Percentiles rank a stretch among this genome's conserved stretches.
These are phyloP conservation scores for Rhynchomys soricoides DNA, from an alignment of 2,113 vertebrate species.

Conservation along the genomic window DNA sequence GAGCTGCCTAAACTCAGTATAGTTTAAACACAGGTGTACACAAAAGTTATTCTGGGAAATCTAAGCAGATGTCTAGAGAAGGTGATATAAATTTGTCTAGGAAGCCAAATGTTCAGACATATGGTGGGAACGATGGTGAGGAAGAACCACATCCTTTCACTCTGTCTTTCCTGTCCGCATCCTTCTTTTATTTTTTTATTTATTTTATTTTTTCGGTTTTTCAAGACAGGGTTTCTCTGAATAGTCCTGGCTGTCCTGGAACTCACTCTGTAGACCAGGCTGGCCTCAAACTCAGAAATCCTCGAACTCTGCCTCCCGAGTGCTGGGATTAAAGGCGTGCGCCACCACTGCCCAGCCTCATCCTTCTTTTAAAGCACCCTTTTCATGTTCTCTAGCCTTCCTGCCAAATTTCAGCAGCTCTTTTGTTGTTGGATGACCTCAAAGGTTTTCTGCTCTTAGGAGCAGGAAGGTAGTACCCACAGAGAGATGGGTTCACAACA, in stretches of 20 bases:
- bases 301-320: too few species aligned
- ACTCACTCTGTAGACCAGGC: too few species aligned
- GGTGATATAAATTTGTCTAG: not conserved
- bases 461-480: not conserved
- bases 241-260: too few species aligned
- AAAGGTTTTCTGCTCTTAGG: not conserved
- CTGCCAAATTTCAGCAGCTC: not conserved
- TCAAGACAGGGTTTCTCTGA: too few species aligned
- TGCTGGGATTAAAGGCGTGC: too few species aligned
- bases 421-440: not conserved
- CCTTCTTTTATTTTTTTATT: too few species aligned
- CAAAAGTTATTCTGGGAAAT: slow-evolving; percentile 1
- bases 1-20: not conserved
- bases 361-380: too few species aligned
- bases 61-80: not conserved
- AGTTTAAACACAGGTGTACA: not conserved
- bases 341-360: too few species aligned
- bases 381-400: not conserved
- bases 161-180: not conserved
- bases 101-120: not conserved
- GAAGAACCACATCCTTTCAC: not conserved
- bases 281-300: too few species aligned
- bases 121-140: too few species aligned
- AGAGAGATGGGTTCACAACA: not conserved
- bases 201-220: too few species aligned